Base-by-base conservation (phyloP, 2,113 vertebrate genomes). In the Colius striatus region DNA sequence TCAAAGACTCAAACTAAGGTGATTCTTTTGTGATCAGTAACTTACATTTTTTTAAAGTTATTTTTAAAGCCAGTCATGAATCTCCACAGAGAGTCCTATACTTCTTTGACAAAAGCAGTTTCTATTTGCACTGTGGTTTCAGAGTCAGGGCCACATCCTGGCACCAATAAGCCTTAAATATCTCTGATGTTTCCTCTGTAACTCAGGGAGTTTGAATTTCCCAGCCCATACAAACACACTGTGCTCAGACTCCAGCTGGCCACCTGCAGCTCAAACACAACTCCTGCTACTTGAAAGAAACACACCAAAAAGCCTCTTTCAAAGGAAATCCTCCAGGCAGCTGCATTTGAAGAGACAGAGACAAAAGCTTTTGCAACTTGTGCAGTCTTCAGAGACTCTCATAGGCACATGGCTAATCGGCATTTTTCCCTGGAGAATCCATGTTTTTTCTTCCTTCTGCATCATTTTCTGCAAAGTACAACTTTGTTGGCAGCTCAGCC, bases 261-360 rank as follows among this genome's bases (percentile, higher is more conserved):
- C 95, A 95, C 95, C 94, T 95, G 89, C 47, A 0, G 68, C 74
- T 94, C 70, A 8, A 61, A 86, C 76, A 71, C 90, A 94, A 54
- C 60, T 87, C 89, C 90, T 55, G 68, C 63, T 70, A 47, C 93
- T 96, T 96, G 66, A 95, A 97, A 96, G 90, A 11, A 83, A 66
- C 38, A 27, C 77, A 89, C 78, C 84, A 91, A 87, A 95, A 87
- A 87, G 48, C 74, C 18, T 65, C 78, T 90, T 87, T 77, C 94
- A 94, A 94, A 95, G 87, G 79, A 94, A 93, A 41, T 61, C 88
- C 86, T 92, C 55, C 83, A 53, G 94, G 84, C 26, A 4, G 55
- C 74, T 54, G 78, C 16, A 27, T 94, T 96, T 96, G 92, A 96
- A 92, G 93, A 91, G n/a, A 34, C 70, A 88, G 38, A 94, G 80